Evolutionary conservation across 2,888 invertebrate genomes (phyloP), one percentile per base, ranked within the genome.

Genomic region (Mantis religiosa): DNA sequence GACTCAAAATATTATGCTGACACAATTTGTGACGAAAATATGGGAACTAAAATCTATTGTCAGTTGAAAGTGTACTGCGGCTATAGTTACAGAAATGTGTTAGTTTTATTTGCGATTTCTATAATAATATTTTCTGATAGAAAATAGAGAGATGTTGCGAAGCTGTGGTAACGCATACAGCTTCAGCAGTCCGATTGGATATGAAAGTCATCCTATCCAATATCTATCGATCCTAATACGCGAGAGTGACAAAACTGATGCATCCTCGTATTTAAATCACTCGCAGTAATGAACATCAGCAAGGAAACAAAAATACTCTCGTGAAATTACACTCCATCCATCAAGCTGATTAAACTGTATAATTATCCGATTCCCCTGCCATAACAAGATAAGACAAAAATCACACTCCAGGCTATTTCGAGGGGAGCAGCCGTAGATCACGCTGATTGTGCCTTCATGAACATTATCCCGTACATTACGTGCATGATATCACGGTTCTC

Each of bases 311-410:
- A 27, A n/a, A 82, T 41, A 82, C 34, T 87, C 82, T 82, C 87
- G 87, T 41, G 82, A 82, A 82, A 30, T 87, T 82, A 87, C 87
- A 14, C 81, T 87, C 87, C 82, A 87, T 87, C 82, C 87, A 87
- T 87, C 41, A 87, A 30, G 34, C 54, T 87, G 34, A 87, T 87
- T 87, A 87, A 87, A 87, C 87, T 34, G 87, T 28, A 82, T 87
- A 87, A 87, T 87, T 87, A 82, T 82, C 82, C 82, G 25, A 81
- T 82, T 87, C 87, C 41, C 84, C 87, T 20, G 34, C n/a, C 12
- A 82, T 28, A 87, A 87, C 87, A 82, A 87, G 87, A 87, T 87
- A 87, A 87, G 87, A 87, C 86, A 87, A 71, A 87, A 87, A 87
- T 87, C 87, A 87, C 82, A 87, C 30, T 82, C 82, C 82, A 12